A percentile compares a stretch with the other conserved stretches of the same genome.
phyloP scores from a whole-genome alignment of 2,797 vertebrate species.

The Balearica regulorum region DNA sequence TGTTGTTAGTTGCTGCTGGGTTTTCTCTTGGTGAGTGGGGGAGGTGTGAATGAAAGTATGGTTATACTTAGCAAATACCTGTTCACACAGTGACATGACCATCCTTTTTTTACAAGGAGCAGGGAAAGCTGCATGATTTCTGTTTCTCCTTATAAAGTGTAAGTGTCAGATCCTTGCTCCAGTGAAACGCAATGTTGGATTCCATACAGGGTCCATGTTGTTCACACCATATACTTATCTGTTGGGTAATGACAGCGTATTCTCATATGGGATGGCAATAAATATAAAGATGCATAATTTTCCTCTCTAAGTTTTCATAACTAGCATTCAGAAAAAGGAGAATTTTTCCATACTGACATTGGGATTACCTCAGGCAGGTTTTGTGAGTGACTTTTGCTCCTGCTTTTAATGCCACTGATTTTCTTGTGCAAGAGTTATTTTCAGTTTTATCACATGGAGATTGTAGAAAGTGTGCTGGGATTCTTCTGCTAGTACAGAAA shows the following conservation, averaged over 20 bases:
- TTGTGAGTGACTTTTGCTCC: slow-evolving; percentile 50
- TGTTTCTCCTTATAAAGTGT: background rate
- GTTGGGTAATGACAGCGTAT: slow-evolving; percentile 9
- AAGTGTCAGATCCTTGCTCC: background rate
- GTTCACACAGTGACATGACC: background rate
- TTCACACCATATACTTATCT: slow-evolving; percentile 44
- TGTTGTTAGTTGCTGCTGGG: background rate
- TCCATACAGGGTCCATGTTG: background rate
- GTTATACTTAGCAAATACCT: background rate
- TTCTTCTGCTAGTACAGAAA: slow-evolving; percentile 10
- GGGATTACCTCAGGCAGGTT: slow-evolving; percentile 28
- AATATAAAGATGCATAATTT: slow-evolving; percentile 37
- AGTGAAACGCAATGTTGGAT: background rate
- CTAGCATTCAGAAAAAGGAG: slow-evolving; percentile 8
- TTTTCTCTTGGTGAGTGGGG: background rate
- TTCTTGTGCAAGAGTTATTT: background rate
- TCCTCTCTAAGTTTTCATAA: slow-evolving; percentile 12
- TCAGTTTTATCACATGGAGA: background rate
- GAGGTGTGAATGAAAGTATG: background rate
- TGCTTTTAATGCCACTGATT: slow-evolving; percentile 1
- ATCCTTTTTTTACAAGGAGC: background rate
- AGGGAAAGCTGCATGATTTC: background rate
- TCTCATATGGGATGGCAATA: slow-evolving; percentile 42
- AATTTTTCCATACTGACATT: slow-evolving; percentile 3
- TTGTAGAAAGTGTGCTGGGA: background rate